Evolutionary conservation across 2,797 vertebrate species (phyloP).

Genomic region (Urophycis tenuis): DNA sequence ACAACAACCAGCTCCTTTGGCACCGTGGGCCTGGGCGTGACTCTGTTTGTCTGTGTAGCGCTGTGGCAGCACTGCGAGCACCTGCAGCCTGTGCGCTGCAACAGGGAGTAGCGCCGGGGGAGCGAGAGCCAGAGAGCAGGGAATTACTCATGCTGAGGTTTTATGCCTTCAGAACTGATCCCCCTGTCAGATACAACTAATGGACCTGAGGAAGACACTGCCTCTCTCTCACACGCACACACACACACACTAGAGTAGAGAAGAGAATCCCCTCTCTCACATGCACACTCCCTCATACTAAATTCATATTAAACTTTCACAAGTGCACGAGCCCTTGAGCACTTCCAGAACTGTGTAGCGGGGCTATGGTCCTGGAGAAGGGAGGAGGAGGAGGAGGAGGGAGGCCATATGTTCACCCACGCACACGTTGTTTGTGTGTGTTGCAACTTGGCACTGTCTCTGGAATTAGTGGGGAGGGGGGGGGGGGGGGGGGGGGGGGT

Average conservation of each 20-base stretch:
- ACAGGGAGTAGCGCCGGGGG: neutral
- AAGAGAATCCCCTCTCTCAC: neutral
- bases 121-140: slow-evolving; percentile 9
- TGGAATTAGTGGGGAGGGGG: slow-evolving; percentile 1
- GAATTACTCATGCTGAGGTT: slow-evolving; percentile 36
- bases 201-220: slow-evolving; percentile 26
- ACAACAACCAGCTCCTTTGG: neutral
- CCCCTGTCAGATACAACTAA: slow-evolving; percentile 55
- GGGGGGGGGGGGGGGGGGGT: neutral
- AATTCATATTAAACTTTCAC: slow-evolving; percentile 11
- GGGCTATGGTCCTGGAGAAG: neutral
- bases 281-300: slow-evolving; percentile 5
- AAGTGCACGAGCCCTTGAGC: neutral
- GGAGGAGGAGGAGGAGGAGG: too few relatives aligned
- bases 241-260: neutral
- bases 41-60: neutral
- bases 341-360: neutral
- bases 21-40: neutral
- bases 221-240: neutral
- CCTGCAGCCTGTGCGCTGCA: neutral
- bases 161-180: slow-evolving; percentile 52
- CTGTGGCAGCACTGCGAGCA: neutral
- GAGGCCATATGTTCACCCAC: slow-evolving; percentile 23
- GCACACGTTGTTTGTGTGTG: neutral
- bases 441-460: slow-evolving; percentile 16